Base-by-base conservation (phyloP, 2,888 invertebrate genomes). In the Ganaspis brasiliensis region DNA sequence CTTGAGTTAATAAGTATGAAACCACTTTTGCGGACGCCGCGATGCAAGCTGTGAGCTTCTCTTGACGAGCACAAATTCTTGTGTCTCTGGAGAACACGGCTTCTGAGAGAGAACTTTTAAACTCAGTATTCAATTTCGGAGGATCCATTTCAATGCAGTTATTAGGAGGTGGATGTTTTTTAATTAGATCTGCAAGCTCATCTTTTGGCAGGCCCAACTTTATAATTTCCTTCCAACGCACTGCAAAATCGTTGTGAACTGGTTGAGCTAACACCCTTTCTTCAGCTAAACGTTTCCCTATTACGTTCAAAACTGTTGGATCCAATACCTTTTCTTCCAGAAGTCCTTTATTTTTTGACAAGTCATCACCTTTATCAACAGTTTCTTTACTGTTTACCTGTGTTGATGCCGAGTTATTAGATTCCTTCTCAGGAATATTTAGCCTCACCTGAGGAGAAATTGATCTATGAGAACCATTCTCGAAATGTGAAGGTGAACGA, bases 151-250 rank as follows among this genome's bases (percentile, higher is more conserved):
- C 52, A 1, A 8, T 52, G 16, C 52, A 52, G 16, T 52, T 52
- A 19, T 16, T 19, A 4, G 52, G 52, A 5, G 52, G 52, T 52
- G 52, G 16, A 19, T 52, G 16, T 16, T 52, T 52, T 16, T 52
- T 52, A 5, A 19, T 16, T 16, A 0, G 1, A 52, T 52, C 52
- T 52, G n/a, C 16, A 19, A 16, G 16, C n/a, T 52, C 52, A 19
- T 52, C 16, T 52, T 19, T 16, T 2, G 52, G 52, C 19, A 52
- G 52, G 1, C 52, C 52, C 16, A 52, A 19, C 1, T 52, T 49
- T 52, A 52, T 16, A 52, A 52, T 52, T 9, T 52, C 52, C 6
- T 19, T 52, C 52, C 52, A 52, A 16, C 52, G 52, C n/a, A 52
- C 16, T 1, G 52, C 52, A 8, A 52, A 52, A 9, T 52, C 19